phyloP scores from a whole-genome alignment of 2,888 invertebrate species.

The Gibbula magus region DNA sequence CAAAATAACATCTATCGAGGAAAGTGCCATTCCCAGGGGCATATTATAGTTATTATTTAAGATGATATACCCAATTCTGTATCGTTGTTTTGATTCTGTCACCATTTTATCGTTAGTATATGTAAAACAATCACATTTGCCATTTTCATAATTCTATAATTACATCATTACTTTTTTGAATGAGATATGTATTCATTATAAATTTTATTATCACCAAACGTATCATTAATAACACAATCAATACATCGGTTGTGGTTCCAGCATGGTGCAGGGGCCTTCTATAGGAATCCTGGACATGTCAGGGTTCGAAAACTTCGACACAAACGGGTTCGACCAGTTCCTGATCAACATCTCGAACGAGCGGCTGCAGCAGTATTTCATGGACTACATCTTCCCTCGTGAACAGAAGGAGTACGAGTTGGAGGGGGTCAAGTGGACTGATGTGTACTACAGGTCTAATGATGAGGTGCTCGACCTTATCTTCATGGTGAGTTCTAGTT shows the following conservation, averaged over 20 bases:
- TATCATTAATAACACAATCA: not conserved
- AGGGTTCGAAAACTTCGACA: conserved; percentile 60
- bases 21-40: too few relatives aligned
- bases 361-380: conserved; percentile 64
- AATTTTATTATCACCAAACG: not conserved
- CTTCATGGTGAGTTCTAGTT: conserved; percentile 47
- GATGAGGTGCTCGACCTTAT: conserved; percentile 58
- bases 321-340: conserved; percentile 62
- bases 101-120: too few relatives aligned
- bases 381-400: conserved; percentile 64
- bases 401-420: conserved; percentile 58
- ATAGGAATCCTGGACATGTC: conserved; percentile 62
- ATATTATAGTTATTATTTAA: too few relatives aligned
- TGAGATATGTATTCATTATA: too few relatives aligned
- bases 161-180: too few relatives aligned
- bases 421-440: conserved; percentile 61
- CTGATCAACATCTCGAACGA: conserved; percentile 63
- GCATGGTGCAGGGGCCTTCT: conserved; percentile 40
- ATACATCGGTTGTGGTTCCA: not conserved
- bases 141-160: too few relatives aligned
- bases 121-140: too few relatives aligned
- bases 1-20: too few relatives aligned
- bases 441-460: conserved; percentile 59
- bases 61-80: too few relatives aligned
- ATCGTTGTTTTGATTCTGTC: too few relatives aligned